Percentiles rank a stretch among this genome's conserved stretches.
Conservation (phyloP, 2,888 invertebrate species). For the Gibbula magus region DNA sequence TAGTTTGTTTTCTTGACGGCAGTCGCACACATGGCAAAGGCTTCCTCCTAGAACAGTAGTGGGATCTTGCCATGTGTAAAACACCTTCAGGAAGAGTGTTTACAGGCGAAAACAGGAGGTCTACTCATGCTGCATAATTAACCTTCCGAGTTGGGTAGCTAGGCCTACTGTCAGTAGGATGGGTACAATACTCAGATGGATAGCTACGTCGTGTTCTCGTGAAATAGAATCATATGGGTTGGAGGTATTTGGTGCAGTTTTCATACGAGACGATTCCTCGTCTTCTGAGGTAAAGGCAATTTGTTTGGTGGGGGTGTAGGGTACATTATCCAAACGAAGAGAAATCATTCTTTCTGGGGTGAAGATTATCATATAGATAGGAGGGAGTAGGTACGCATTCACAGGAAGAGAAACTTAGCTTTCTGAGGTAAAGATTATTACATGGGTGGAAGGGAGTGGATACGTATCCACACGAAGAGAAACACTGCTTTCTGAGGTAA, state of each 20-base stretch:
- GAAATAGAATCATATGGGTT: background rate
- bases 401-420: too few species aligned
- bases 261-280: too few species aligned
- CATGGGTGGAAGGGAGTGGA: too few species aligned
- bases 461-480: too few species aligned
- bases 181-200: background rate
- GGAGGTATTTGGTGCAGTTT: background rate
- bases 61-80: background rate
- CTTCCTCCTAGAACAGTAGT: background rate
- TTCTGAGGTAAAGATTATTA: too few species aligned
- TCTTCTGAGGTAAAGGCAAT: too few species aligned
- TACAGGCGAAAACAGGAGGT: background rate
- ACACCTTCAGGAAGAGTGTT: background rate
- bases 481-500: too few species aligned
- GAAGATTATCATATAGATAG: too few species aligned
- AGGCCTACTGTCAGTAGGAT: background rate
- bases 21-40: background rate
- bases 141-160: background rate
- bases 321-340: too few species aligned
- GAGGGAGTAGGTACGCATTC: too few species aligned
- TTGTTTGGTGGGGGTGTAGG: too few species aligned
- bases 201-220: background rate
- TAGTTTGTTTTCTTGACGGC: background rate
- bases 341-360: too few species aligned
- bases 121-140: background rate